These are phyloP conservation scores for Reinhardtius hippoglossoides DNA, from an alignment of 2,113 vertebrate genomes.

Conservation along the genomic window DNA sequence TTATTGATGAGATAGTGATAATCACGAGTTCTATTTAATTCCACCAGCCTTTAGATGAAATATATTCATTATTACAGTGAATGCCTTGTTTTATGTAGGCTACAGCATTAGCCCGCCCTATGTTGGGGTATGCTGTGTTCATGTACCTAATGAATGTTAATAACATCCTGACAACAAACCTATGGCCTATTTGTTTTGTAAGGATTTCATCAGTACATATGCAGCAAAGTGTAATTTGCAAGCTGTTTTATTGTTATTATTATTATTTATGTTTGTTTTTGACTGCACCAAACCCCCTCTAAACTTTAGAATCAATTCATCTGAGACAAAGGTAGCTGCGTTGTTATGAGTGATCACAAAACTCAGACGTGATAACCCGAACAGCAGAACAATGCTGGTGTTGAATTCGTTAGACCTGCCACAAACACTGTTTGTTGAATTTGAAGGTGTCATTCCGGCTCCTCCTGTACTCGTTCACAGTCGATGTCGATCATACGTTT, in stretches of 20 bases:
- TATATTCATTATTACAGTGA: background rate
- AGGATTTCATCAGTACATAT: no score
- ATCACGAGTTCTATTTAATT: background rate
- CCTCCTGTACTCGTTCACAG: slow-evolving; percentile 1
- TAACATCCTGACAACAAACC: no score
- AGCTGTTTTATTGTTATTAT: background rate
- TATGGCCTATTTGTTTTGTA: no score
- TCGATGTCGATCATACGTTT: slow-evolving; percentile 10
- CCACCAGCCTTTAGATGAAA: background rate
- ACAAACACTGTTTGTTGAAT: slow-evolving; percentile 10
- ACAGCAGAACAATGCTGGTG: background rate
- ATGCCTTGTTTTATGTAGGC: background rate
- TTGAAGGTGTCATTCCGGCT: slow-evolving; percentile 6
- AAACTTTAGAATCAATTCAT: no score
- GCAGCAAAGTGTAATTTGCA: background rate
- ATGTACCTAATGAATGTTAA: background rate
- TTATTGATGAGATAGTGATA: background rate
- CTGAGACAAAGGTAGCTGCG: background rate
- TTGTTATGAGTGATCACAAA: background rate
- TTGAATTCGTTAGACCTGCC: background rate
- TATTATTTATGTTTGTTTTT: no score
- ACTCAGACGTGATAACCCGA: background rate
- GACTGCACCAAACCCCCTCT: no score
- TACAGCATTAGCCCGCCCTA: background rate
- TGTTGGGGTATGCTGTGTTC: background rate